These are phyloP conservation scores for Laterallus jamaicensis DNA, from an alignment of 2,113 vertebrate species.

Conservation along the genomic window DNA sequence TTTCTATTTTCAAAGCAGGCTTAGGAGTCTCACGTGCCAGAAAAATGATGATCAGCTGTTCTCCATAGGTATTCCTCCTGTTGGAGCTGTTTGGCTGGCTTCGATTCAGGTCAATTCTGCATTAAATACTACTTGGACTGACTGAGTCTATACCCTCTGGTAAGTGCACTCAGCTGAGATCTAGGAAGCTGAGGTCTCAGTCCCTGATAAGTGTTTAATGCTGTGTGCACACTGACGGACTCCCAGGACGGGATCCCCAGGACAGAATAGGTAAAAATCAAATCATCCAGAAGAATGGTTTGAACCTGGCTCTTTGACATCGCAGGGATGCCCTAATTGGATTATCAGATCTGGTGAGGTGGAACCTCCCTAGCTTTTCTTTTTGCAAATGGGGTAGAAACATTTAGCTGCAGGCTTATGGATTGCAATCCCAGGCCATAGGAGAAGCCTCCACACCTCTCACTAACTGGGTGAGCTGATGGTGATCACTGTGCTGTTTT, in stretches of 20 bases:
- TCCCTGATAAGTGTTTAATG: conserved; percentile 53
- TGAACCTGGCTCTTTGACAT: conserved; percentile 32
- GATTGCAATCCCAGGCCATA: background rate
- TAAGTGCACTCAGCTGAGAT: conserved; percentile 6
- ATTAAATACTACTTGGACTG: conserved; percentile 9
- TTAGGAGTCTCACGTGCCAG: background rate
- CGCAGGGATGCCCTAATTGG: conserved; percentile 17
- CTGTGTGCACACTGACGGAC: background rate
- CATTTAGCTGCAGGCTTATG: background rate
- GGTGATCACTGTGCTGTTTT: background rate
- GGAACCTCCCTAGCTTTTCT: background rate
- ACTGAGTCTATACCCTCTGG: background rate
- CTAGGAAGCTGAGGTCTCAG: conserved; percentile 14
- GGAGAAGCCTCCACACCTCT: background rate
- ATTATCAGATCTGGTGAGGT: conserved; percentile 37
- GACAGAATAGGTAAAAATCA: conserved; percentile 13
- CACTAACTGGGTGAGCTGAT: background rate
- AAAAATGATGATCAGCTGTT: background rate
- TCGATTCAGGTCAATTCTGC: background rate
- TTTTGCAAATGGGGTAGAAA: background rate
- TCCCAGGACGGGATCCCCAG: conserved; percentile 43
- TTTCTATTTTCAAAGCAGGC: background rate
- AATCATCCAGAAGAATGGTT: conserved; percentile 44
- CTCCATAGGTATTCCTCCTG: background rate
- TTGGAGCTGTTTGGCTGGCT: background rate